Evolutionary conservation across 2,888 invertebrate genomes (phyloP), one percentile per base, ranked within the genome.

Genomic region (Leptopilina drosophilae): DNA sequence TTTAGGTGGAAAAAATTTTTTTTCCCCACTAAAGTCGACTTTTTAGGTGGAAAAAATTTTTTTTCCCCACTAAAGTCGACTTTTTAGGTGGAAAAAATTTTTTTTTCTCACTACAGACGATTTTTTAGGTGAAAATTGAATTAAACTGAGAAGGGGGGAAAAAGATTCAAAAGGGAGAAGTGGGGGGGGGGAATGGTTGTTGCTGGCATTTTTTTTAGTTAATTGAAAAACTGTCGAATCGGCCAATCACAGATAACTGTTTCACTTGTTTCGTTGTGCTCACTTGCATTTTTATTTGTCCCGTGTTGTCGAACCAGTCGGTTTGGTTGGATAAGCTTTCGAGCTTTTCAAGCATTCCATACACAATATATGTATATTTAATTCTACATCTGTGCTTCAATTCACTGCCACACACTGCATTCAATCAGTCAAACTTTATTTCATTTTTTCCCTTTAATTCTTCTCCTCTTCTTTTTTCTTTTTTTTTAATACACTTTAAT

Each of bases 261-360:
- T 62, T 15, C 62, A 15, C 62, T 62, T 62, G 62, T 62, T 49
- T 49, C 49, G 49, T 11, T 49, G 49, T 49, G 49, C 49, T 15
- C 62, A 15, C 62, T 62, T 62, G 62, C 20, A 62, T 62, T 62
- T 62, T 62, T 65, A 65, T 65, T 65, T 65, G 65, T 65, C 33
- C 40, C 65, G 40, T 42, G 65, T 64, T 64, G 66, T 66, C 66
- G 42, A 66, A 66, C 66, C 66, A 66, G 40, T 42, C 66, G 66
- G 66, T 66, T 66, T 66, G 42, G 66, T 42, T 46, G 65, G 42
- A 66, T 66, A 66, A 66, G 66, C 66, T 66, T 49, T 66, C 65
- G 66, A 66, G 42, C 66, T 66, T 66, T 59, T 65, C 66, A 66
- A 42, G 65, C 65, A 65, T 40, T 65, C 65, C 59, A 42, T 42